Evolutionary conservation across 2,797 vertebrate species (phyloP), one percentile per base, ranked within the genome.

Genomic region (Clarias fuscus): DNA sequence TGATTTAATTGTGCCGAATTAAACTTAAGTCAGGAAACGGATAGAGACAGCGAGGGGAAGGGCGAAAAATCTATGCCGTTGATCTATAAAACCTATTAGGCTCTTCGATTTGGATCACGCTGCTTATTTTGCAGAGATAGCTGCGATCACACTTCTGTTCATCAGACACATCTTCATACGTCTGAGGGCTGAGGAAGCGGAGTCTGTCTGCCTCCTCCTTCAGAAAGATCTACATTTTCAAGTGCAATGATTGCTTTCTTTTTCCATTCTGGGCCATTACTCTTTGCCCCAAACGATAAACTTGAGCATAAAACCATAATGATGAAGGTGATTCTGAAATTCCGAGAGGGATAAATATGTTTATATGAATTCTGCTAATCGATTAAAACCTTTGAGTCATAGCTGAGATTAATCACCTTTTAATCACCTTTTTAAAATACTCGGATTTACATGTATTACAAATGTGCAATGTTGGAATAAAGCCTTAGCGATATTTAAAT

Each of bases 11-110:
- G 93, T 95, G 93, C 93, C 92, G 93, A 95, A 95, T 95, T 95
- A 94, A 95, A 95, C 92, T 93, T 93, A 94, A 95, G 93, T 93
- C 92, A 93, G 93, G 93, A 94, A 56, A 94, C 91, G 91, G 94
- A 94, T 93, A 91, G 94, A 93, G 93, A 94, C 91, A 88, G 92
- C 92, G 93, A 91, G 92, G 93, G 91, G 93, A 43, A 40, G 14
- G 64, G 84, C 64, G 56, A 48, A 76, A 94, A 94, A 95, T 96
- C 94, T 92, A 94, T 95, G 91, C 83, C 48, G 90, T 92, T 91
- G 91, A 95, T 95, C 95, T 93, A 95, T 95, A 95, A 95, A 95
- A 94, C 93, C 94, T 94, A 95, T 95, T 94, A 95, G 93, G 93
- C 87, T 72, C 90, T 95, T 95, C 94, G 91, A 95, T 94, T 93